These are phyloP conservation scores for Hippopotamyrus pictus DNA, from an alignment of 2,797 vertebrate species.

Conservation along the genomic window DNA sequence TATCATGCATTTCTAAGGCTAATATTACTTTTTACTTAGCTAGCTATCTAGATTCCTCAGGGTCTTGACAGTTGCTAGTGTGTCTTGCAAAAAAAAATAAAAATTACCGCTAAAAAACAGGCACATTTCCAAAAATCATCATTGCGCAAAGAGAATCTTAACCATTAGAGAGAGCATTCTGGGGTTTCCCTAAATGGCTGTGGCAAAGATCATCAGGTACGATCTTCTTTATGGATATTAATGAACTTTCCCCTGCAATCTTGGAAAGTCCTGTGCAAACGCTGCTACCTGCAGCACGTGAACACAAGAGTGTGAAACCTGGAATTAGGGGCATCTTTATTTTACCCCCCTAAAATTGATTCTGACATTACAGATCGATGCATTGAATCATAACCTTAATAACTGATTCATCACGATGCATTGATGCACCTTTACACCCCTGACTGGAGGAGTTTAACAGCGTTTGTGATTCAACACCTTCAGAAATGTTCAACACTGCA, in stretches of 20 bases:
- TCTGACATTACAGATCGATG: background rate
- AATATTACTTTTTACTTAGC: background rate
- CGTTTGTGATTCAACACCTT: background rate
- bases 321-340: background rate
- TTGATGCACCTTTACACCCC: background rate
- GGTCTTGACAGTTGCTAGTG: background rate
- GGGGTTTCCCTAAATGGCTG: background rate
- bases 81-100: background rate
- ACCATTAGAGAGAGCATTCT: background rate
- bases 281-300: background rate
- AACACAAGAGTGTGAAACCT: background rate
- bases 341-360: background rate
- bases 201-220: background rate
- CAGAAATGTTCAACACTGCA: background rate
- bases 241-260: background rate
- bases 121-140: background rate
- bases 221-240: background rate
- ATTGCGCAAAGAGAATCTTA: background rate
- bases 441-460: background rate
- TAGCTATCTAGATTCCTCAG: background rate
- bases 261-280: background rate
- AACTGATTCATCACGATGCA: background rate
- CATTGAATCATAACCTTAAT: background rate
- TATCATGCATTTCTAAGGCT: background rate
- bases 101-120: background rate